phyloP scores from a whole-genome alignment of 2,797 vertebrate genomes.

The Carapus acus region DNA sequence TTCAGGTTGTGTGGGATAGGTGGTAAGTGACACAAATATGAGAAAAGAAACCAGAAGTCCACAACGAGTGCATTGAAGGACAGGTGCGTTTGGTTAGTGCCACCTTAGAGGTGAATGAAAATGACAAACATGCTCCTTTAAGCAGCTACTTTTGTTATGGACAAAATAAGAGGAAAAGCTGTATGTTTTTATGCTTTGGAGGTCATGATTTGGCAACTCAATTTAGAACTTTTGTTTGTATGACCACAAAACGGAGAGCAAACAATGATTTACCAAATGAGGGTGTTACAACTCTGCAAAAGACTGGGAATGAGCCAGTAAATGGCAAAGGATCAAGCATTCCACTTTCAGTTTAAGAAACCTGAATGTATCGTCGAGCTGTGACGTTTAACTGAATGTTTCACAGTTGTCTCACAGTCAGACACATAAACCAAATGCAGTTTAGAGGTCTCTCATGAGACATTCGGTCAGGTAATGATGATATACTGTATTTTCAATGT shows the following conservation, averaged over 20 bases:
- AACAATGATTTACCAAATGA: slow-evolving; percentile 54
- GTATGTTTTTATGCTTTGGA: too few relatives aligned
- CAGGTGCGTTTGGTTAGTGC: too few relatives aligned
- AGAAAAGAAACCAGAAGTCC: slow-evolving; percentile 15
- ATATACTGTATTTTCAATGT: slow-evolving; percentile 38
- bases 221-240: too few relatives aligned
- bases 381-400: slow-evolving; percentile 40
- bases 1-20: slow-evolving; percentile 12
- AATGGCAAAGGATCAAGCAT: slow-evolving; percentile 52
- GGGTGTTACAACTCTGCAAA: slow-evolving; percentile 58
- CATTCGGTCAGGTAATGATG: slow-evolving; percentile 26
- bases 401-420: slow-evolving; percentile 37
- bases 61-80: background rate
- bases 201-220: too few relatives aligned
- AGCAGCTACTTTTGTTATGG: too few relatives aligned
- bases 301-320: slow-evolving; percentile 46
- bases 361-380: slow-evolving; percentile 49
- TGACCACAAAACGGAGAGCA: background rate
- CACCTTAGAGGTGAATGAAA: too few relatives aligned
- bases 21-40: slow-evolving; percentile 18
- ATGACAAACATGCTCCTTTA: too few relatives aligned
- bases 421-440: slow-evolving; percentile 41
- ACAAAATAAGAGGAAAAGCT: too few relatives aligned
- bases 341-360: slow-evolving; percentile 58
- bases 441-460: slow-evolving; percentile 37